These are phyloP conservation scores for Odontamblyopus lacepedii DNA, from an alignment of 2,797 vertebrate species.

Conservation along the genomic window DNA sequence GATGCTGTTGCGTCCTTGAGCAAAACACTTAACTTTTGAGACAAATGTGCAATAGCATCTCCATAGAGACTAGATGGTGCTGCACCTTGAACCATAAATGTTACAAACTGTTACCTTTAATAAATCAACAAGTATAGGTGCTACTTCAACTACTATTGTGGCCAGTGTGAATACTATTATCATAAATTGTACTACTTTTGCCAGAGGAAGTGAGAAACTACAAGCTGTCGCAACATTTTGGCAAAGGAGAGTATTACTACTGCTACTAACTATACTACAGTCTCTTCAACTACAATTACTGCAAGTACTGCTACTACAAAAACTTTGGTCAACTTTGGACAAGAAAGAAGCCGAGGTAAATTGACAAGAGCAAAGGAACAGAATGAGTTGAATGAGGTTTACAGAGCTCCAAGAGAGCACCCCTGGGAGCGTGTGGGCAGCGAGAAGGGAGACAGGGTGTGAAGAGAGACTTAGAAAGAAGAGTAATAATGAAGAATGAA, in stretches of 20 bases:
- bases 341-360: constrained; percentile 62
- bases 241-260: background rate
- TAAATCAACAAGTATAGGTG: no score
- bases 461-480: constrained; percentile 59
- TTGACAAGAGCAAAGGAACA: constrained; percentile 61
- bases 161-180: no score
- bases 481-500: constrained; percentile 71
- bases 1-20: no score
- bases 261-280: background rate
- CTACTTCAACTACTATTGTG: no score
- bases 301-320: background rate
- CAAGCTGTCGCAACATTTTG: background rate
- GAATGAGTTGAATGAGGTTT: constrained; percentile 57
- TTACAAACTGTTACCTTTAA: background rate
- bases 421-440: constrained; percentile 61
- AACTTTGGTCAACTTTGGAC: constrained; percentile 55
- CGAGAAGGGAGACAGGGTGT: constrained; percentile 46
- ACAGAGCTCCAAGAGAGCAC: constrained; percentile 52
- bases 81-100: no score
- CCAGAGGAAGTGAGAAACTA: background rate
- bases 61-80: background rate
- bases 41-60: background rate
- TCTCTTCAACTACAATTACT: background rate
- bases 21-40: background rate
- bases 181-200: background rate